phyloP scores from a whole-genome alignment of 2,113 vertebrate species.

The Accipiter cooperii region DNA sequence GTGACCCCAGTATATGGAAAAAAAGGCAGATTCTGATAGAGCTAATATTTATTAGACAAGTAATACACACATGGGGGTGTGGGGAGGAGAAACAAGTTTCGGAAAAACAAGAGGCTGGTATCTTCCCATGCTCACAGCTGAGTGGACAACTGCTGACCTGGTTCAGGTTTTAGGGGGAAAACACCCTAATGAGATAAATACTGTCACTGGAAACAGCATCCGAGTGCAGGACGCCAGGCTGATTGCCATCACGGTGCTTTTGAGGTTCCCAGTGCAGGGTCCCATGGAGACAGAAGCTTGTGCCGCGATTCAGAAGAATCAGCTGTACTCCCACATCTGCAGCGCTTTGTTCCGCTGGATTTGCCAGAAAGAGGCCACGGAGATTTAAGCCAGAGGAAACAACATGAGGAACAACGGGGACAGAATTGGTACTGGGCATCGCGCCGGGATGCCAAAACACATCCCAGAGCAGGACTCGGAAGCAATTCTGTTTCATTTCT shows the following conservation, averaged over 20 bases:
- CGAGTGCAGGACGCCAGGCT: fast-evolving
- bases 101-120: neutral
- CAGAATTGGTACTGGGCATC: fast-evolving
- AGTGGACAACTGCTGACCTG: neutral
- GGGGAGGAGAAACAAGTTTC: neutral
- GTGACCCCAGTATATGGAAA: too few relatives aligned
- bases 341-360: fast-evolving
- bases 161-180: too few relatives aligned
- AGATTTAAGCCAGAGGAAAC: neutral
- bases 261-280: fast-evolving
- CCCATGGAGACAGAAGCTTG: fast-evolving
- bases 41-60: neutral
- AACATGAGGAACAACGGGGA: too few relatives aligned
- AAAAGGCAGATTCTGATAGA: neutral
- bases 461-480: neutral
- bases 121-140: fast-evolving
- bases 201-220: neutral
- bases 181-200: neutral
- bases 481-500: too few relatives aligned
- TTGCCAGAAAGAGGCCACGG: neutral
- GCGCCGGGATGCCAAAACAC: neutral
- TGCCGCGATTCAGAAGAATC: fast-evolving
- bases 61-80: neutral
- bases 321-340: neutral
- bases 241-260: neutral